A percentile compares a stretch with the other conserved stretches of the same genome.
phyloP scores from a whole-genome alignment of 2,797 vertebrate species.

The Loris lydekkerianus region DNA sequence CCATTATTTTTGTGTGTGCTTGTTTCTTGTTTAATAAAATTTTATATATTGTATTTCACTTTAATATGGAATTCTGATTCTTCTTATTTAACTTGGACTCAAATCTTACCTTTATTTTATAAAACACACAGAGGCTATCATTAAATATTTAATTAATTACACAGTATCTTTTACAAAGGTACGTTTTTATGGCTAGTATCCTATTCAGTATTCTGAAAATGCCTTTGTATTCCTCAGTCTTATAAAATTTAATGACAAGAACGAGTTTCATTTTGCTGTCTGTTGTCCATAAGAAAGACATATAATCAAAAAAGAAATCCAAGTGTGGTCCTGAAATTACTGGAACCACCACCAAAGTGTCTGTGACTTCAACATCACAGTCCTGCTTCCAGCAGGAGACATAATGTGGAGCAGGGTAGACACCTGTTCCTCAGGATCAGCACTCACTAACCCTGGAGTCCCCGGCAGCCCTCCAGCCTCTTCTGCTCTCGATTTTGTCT shows the following conservation, averaged over 20 bases:
- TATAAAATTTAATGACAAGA: not conserved
- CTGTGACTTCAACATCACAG: not conserved
- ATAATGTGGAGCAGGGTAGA: rapidly evolving
- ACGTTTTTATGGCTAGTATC: not conserved
- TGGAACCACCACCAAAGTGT: too few species aligned
- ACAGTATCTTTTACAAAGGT: not conserved
- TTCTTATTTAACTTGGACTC: not conserved
- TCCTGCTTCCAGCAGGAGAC: too few species aligned
- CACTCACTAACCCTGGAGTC: not conserved
- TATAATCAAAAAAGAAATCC: not conserved
- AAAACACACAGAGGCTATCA: not conserved
- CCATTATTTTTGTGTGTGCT: not conserved
- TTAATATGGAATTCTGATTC: constrained; percentile 37
- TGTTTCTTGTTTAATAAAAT: constrained; percentile 10
- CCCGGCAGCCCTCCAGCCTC: not conserved
- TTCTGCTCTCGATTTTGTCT: not conserved
- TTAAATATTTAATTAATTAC: not conserved
- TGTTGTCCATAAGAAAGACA: not conserved
- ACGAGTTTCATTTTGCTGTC: not conserved
- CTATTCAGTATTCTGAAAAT: not conserved
- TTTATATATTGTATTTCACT: not conserved
- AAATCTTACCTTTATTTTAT: not conserved
- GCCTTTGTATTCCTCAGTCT: too few species aligned
- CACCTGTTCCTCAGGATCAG: not conserved
- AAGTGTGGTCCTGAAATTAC: not conserved